Conservation (phyloP, 2,888 invertebrate genomes). For the Plutella xylostella region DNA sequence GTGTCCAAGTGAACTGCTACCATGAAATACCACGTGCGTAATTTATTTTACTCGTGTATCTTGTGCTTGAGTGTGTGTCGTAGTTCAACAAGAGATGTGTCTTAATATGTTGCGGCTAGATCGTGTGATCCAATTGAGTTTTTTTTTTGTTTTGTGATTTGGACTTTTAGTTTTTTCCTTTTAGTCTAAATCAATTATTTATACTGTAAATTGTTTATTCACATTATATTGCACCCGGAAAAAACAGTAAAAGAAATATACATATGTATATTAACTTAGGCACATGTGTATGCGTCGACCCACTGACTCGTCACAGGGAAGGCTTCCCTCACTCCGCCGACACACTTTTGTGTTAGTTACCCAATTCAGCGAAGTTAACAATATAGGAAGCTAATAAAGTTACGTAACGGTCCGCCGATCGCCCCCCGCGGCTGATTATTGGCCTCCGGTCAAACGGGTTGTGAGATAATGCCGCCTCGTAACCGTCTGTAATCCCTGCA, state of each 20-base stretch:
- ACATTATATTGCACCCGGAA: too few species aligned
- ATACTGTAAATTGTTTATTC: too few species aligned
- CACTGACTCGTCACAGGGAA: constrained; percentile 1
- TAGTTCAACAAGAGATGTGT: too few species aligned
- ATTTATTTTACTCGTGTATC: constrained; percentile 10
- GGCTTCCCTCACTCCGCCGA: not conserved
- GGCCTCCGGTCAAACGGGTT: constrained; percentile 6
- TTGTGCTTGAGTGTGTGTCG: constrained; percentile 23
- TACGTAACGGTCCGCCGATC: not conserved
- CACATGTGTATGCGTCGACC: constrained; percentile 1
- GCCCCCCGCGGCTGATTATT: constrained; percentile 8
- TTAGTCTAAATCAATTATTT: too few species aligned
- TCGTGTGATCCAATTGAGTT: too few species aligned
- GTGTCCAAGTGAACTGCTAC: constrained; percentile 34
- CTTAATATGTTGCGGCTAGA: too few species aligned
- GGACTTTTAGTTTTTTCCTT: too few species aligned
- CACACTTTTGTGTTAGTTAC: constrained; percentile 7
- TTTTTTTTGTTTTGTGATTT: too few species aligned
- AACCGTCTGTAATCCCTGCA: not conserved
- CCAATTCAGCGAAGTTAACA: constrained; percentile 3
- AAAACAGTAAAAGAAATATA: too few species aligned
- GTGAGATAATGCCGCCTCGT: constrained; percentile 4
- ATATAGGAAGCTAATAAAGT: constrained; percentile 11
- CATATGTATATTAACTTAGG: too few species aligned
- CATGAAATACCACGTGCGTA: constrained; percentile 65